Base-by-base conservation (phyloP, 1,140 invertebrate genomes). In the Vanessa tameamea region DNA sequence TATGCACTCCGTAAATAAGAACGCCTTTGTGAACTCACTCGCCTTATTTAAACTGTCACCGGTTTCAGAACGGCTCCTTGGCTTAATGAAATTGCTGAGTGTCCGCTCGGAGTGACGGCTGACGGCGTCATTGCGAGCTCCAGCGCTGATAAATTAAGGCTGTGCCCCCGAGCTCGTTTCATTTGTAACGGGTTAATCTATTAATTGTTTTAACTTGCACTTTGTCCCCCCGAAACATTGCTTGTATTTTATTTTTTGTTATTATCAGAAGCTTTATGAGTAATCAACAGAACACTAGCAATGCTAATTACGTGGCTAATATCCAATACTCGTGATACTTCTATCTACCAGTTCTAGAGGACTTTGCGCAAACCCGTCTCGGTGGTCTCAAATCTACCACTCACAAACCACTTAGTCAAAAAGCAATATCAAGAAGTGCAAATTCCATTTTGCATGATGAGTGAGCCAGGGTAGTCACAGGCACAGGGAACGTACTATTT, bases 1-100 rank as follows among this genome's bases (percentile, higher is more conserved):
- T 88, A 87, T 91, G 89, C 87, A 89, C 81, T 83, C 71, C 83
- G 89, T 88, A 89, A 89, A 91, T 89, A 91, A 83, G 80, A 87
- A 82, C 81, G 75, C 76, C 82, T 87, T 89, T 88, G 86, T 86
- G 80, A 77, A 76, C 76, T 78, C 72, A 79, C 80, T 82, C 67
- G 80, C 77, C 80, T 87, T 87, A 85, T 85, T 88, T 86, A 84
- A 84, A 79, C 81, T 86, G 84, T 85, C 83, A 84, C 69, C 76
- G 77, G 73, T 71, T 69, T 75, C 73, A 68, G 77, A 78, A 69
- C 79, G 77, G 70, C 70, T 74, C 50, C 73, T 78, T 72, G 69
- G 64, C 65, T 66, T 82, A 82, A 84, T 85, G 82, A 82, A 79
- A 78, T 81, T 78, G 79, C 77, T 74, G 77, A 79, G 74, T 78